Base-by-base conservation (phyloP, 2,113 vertebrate genomes). In the Buteo buteo region DNA sequence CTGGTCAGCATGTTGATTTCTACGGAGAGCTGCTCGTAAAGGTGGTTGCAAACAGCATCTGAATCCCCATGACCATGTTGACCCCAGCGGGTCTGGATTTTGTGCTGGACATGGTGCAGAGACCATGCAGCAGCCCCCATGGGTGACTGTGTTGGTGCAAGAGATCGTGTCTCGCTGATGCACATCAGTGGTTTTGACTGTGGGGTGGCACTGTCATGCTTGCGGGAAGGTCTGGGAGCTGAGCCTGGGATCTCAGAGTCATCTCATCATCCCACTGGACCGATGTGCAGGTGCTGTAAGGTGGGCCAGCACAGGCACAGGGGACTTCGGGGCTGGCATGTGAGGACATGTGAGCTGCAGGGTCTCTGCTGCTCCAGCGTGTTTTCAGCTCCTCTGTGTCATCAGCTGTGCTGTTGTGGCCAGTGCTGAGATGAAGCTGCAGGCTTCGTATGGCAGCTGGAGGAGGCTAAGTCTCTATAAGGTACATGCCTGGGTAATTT, bases 271-370 rank as follows among this genome's bases (percentile, higher is more conserved):
- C 45, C 31, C 6, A 4, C 55, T 69, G 64, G 40, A 15, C 52
- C 26, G 1, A 26, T 32, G 54, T 2, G 1, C 21, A 7, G 26
- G 36, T 49, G 45, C 59, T 57, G 2, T 32, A 57, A 32, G 9
- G 44, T 8, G 6, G 32, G 29, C 36, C 44, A 50, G 25, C 66
- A 18, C 8, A 40, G 62, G 47, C 62, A 38, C 1, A 0, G 38
- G 34, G 22, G 10, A 7, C 69, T 45, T 74, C 0, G 0, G 70
- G 65, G 16, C 44, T 81, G 49, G 77, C 0, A 0, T 17, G 36
- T 1, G 1, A 66, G 34, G 57, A 42, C 34, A 17, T 0, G 1
- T 0, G 2, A 52, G 44, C 44, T 18, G 28, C 1, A 3, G 26
- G 34, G 40, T 44, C 67, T 59, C 31, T 86, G 78, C 65, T 66